Evolutionary conservation across 2,113 vertebrate species (phyloP), one percentile per base, ranked within the genome.

Genomic region (Mionectes macconnelli): DNA sequence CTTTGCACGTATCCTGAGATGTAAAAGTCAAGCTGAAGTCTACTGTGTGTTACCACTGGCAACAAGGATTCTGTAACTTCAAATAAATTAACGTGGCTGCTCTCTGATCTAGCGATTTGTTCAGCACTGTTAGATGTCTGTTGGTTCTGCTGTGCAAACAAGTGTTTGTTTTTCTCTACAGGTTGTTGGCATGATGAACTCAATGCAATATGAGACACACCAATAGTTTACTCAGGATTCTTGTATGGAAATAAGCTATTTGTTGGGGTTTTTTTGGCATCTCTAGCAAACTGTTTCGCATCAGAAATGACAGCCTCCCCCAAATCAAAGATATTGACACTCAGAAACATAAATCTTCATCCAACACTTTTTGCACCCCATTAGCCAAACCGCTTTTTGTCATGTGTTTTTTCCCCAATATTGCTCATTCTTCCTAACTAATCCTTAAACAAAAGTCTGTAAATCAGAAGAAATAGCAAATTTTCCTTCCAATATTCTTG

Each of bases 251-350:
- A 66, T 21, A 45, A 74, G 33, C 18, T 28, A 24, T 78, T 67
- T 78, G 19, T 67, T 45, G 49, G 12, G 23, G n/a, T 75, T 62
- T 44, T 23, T 67, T 82, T 21, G 31, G 21, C 4, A 30, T 40
- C 0, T 0, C 30, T 47, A 59, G 11, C 14, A 57, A 37, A 10
- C 37, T 87, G 24, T 8, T 83, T 87, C 35, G 40, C 6, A 6
- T 22, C 3, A 5, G 3, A 94, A 95, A 81, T 59, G 16, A 57
- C 39, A 87, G 55, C 37, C 19, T 90, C 9, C 13, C 64, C 22
- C 25, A 42, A 67, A 47, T 10, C 15, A n/a, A 30, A 90, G 69
- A 66, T 18, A 77, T 8, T 14, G 47, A 35, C 45, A 30, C 9
- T 45, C 33, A 40, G 14, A 87, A 15, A 15, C 15, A 3, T 40